Percentiles rank a stretch among this genome's conserved stretches.
These are phyloP conservation scores for Acrobasis consociella DNA, from an alignment of 2,888 invertebrate species.

Conservation along the genomic window DNA sequence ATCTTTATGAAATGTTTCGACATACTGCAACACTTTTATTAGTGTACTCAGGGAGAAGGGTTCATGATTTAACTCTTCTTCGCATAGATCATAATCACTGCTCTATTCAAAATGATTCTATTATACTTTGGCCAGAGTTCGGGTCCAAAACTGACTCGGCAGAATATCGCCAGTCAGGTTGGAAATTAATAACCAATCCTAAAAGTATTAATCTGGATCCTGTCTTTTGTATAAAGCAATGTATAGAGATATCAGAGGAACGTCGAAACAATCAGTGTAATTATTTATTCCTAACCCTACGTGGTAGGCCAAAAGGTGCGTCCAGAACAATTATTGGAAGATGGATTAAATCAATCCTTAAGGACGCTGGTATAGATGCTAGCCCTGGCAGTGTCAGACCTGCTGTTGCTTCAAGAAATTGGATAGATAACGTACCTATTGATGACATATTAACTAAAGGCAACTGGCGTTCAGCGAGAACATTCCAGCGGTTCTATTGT, in stretches of 20 bases:
- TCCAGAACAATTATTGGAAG: slow-evolving; percentile 29
- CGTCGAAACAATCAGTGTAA: background rate
- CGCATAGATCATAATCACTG: slow-evolving; percentile 12
- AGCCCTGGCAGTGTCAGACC: slow-evolving; percentile 35
- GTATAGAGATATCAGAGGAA: background rate
- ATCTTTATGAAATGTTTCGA: slow-evolving; percentile 5
- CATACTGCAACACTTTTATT: slow-evolving; percentile 21
- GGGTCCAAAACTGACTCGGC: slow-evolving; percentile 15
- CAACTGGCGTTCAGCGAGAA: slow-evolving; percentile 31
- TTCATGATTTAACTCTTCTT: slow-evolving; percentile 3
- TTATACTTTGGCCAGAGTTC: slow-evolving; percentile 6
- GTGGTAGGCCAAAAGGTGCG: slow-evolving; percentile 26
- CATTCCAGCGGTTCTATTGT: slow-evolving; percentile 22
- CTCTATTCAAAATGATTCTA: slow-evolving; percentile 13
- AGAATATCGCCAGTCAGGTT: slow-evolving; percentile 2
- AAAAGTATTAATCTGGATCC: background rate
- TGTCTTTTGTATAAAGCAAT: background rate
- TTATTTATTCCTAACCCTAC: slow-evolving; percentile 28
- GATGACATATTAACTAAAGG: slow-evolving; percentile 35
- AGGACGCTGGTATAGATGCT: slow-evolving; percentile 31
- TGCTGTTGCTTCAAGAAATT: slow-evolving; percentile 36
- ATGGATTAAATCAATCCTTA: slow-evolving; percentile 33
- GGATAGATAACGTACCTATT: slow-evolving; percentile 30
- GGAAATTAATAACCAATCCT: background rate
- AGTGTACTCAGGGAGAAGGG: slow-evolving; percentile 12